Conservation (phyloP, 2,113 vertebrate genomes). For the Hydrolagus affinis region DNA sequence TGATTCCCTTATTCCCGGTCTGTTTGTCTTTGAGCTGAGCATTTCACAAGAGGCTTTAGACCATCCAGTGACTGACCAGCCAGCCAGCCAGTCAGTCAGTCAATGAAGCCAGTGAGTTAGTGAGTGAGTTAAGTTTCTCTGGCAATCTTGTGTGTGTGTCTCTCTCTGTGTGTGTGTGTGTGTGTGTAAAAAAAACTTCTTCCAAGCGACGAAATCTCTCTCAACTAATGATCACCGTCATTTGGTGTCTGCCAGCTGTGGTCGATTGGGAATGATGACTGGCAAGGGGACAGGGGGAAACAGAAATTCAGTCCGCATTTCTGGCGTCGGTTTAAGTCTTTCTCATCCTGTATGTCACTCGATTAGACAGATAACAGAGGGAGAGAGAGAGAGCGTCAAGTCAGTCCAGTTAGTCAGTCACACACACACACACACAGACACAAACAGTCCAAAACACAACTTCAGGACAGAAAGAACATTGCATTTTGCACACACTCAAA, state of each 20-base stretch:
- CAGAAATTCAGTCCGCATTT: neutral
- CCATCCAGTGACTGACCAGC: neutral
- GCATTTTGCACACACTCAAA: neutral
- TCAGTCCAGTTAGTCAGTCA: too few species aligned
- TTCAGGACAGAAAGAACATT: neutral
- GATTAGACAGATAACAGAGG: too few species aligned
- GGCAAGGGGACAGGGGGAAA: neutral
- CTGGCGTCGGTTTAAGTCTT: neutral
- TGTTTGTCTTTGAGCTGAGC: slow-evolving; percentile 38
- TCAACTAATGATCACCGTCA: neutral
- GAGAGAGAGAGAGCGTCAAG: too few species aligned
- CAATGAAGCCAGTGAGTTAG: too few species aligned
- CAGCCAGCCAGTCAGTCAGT: neutral
- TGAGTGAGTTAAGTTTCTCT: neutral
- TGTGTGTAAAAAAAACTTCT: too few species aligned
- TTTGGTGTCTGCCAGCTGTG: neutral
- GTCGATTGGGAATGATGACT: neutral
- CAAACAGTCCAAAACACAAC: neutral
- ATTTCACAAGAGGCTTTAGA: slow-evolving; percentile 45
- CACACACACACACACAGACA: too few species aligned
- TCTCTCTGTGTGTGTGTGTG: too few species aligned
- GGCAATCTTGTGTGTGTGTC: too few species aligned
- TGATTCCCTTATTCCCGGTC: slow-evolving; percentile 46
- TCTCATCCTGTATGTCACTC: neutral
- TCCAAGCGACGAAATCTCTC: neutral